A percentile compares a stretch with the other conserved stretches of the same genome.
These are phyloP conservation scores for Notamacropus eugenii DNA, from an alignment of 2,797 vertebrate species.

Conservation along the genomic window DNA sequence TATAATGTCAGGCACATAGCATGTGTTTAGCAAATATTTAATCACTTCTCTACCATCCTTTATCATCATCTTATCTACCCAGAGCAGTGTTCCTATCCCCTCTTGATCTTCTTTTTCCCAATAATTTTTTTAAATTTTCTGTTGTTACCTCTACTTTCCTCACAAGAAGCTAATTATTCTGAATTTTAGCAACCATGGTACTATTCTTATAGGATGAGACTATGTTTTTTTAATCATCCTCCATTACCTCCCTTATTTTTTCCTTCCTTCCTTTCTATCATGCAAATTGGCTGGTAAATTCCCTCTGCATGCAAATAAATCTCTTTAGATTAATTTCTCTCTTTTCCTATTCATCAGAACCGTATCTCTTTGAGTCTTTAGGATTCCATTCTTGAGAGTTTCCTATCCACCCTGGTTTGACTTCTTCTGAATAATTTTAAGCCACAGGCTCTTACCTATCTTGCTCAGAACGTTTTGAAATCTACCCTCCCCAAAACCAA, in stretches of 20 bases:
- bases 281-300: neutral
- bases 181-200: neutral
- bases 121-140: neutral
- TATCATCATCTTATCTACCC: neutral
- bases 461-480: neutral
- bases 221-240: neutral
- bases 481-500: neutral
- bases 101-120: neutral
- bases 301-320: neutral
- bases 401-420: neutral
- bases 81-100: neutral
- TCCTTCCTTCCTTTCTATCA: too few species aligned
- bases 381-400: neutral
- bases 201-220: neutral
- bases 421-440: neutral
- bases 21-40: neutral
- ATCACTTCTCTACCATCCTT: neutral
- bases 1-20: neutral
- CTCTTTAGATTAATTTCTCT: neutral
- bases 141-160: neutral
- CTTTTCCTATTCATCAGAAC: neutral
- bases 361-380: neutral
- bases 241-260: neutral
- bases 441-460: neutral
- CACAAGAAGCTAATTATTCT: neutral